phyloP scores from a whole-genome alignment of 2,888 invertebrate genomes.

The Hirtodrosophila alboralis region DNA sequence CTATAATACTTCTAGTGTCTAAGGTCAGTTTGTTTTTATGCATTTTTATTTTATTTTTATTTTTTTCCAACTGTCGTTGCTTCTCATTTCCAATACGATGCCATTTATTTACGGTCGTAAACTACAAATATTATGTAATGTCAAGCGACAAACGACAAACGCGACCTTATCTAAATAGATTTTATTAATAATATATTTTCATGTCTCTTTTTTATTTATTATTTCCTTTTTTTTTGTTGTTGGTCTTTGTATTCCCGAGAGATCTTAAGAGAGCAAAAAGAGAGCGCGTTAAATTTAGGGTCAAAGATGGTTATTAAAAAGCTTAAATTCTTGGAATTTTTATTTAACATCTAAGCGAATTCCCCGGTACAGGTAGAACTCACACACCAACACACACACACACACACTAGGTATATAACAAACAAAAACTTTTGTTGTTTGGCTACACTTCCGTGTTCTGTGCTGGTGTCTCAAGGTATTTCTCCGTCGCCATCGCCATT shows the following conservation, averaged over 20 bases:
- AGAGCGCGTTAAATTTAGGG: background rate
- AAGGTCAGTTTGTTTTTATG: slow-evolving; percentile 56
- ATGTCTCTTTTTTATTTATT: slow-evolving; percentile 1
- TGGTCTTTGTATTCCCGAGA: background rate
- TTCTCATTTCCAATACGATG: slow-evolving; percentile 29
- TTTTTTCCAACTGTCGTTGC: slow-evolving; percentile 15
- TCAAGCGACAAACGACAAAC: slow-evolving; percentile 13
- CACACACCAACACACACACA: background rate
- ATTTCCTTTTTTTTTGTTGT: background rate
- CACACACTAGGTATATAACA: background rate
- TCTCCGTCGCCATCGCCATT: slow-evolving; percentile 27
- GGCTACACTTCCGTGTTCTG: slow-evolving; percentile 52
- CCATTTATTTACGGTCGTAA: slow-evolving; percentile 63
- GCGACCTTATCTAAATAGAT: slow-evolving; percentile 49
- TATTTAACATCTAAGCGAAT: slow-evolving; percentile 22
- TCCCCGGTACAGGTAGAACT: slow-evolving; percentile 34
- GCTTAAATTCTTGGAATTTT: slow-evolving; percentile 33
- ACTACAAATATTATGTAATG: slow-evolving; percentile 47
- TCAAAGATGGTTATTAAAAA: slow-evolving; percentile 16
- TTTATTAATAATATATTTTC: slow-evolving; percentile 27
- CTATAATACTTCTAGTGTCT: slow-evolving; percentile 40
- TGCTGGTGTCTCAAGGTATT: slow-evolving; percentile 47
- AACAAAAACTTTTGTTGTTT: slow-evolving; percentile 31
- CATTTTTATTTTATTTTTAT: slow-evolving; percentile 31
- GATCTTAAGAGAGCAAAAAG: background rate